Evolutionary conservation across 1,140 invertebrate genomes (phyloP).

Genomic region (Radopholus similis): DNA sequence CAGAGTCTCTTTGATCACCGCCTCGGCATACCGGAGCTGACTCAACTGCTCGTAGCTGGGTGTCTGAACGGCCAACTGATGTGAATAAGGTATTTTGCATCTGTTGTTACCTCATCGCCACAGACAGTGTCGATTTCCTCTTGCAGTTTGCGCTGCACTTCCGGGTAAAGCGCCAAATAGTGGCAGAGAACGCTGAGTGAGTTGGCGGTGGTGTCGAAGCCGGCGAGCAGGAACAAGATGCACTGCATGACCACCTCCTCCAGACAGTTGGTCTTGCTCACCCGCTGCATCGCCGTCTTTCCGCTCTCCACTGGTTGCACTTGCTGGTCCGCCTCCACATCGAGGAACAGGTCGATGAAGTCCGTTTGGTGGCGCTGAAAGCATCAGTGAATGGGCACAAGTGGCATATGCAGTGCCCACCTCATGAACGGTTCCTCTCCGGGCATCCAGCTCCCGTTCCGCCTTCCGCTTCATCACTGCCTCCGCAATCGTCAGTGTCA

Average conservation of each 20-base stretch:
- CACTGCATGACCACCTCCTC: constrained; percentile 23
- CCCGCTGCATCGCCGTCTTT: not conserved
- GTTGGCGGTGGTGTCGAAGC: constrained; percentile 74
- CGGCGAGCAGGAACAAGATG: constrained; percentile 53
- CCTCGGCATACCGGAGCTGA: constrained; percentile 44
- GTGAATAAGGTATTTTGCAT: too few relatives aligned
- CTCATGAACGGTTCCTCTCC: too few relatives aligned
- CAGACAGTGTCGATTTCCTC: constrained; percentile 62
- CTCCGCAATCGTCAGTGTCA: not conserved
- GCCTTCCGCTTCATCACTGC: constrained; percentile 2
- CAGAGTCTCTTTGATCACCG: constrained; percentile 50
- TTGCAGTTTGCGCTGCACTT: constrained; percentile 66
- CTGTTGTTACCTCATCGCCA: not conserved
- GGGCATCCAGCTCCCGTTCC: not conserved
- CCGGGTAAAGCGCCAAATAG: constrained; percentile 68
- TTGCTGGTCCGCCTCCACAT: too few relatives aligned
- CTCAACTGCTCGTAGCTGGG: constrained; percentile 42
- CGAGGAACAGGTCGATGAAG: constrained; percentile 14
- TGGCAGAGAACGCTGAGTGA: constrained; percentile 69
- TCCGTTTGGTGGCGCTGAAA: not conserved
- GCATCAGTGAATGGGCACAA: not conserved
- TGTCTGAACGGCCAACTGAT: too few relatives aligned
- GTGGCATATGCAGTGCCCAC: not conserved
- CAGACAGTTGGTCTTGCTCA: not conserved
- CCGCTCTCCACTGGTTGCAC: too few relatives aligned